Conservation (phyloP, 2,888 invertebrate genomes). For the Gnatocerus cornutus region DNA sequence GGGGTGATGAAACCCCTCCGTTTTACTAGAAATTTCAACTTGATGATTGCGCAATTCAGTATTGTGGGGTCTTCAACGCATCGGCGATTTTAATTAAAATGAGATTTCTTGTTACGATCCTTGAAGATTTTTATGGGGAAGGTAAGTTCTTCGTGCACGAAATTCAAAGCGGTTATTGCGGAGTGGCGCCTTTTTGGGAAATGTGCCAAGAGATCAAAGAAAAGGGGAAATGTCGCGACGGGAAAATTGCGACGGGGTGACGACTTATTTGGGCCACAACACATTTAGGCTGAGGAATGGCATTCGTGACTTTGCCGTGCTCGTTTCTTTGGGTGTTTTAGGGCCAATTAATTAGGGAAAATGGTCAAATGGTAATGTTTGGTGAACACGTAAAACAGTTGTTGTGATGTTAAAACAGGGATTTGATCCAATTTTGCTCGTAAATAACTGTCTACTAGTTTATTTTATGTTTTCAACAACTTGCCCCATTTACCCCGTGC, state of each 20-base stretch:
- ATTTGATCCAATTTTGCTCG: too few relatives aligned
- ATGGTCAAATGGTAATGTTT: too few relatives aligned
- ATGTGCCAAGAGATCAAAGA: constrained; percentile 1
- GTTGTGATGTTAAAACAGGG: too few relatives aligned
- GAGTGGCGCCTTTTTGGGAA: neutral
- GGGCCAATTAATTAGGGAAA: too few relatives aligned
- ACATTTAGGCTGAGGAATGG: too few relatives aligned
- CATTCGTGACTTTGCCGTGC: too few relatives aligned
- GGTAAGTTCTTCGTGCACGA: neutral
- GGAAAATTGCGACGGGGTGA: neutral
- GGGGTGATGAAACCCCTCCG: constrained; percentile 24
- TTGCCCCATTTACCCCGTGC: too few relatives aligned
- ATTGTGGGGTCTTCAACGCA: constrained; percentile 28
- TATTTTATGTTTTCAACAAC: too few relatives aligned
- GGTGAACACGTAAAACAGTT: too few relatives aligned
- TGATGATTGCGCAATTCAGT: constrained; percentile 13
- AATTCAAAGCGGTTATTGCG: constrained; percentile 6
- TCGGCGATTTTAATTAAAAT: constrained; percentile 31
- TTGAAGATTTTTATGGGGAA: constrained; percentile 7
- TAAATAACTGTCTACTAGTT: too few relatives aligned
- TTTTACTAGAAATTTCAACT: constrained; percentile 5
- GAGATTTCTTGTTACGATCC: neutral
- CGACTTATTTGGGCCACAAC: too few relatives aligned
- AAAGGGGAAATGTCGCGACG: neutral
- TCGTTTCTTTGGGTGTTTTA: too few relatives aligned